Evolutionary conservation across 2,888 invertebrate genomes (phyloP).

Genomic region (Sipha maydis): DNA sequence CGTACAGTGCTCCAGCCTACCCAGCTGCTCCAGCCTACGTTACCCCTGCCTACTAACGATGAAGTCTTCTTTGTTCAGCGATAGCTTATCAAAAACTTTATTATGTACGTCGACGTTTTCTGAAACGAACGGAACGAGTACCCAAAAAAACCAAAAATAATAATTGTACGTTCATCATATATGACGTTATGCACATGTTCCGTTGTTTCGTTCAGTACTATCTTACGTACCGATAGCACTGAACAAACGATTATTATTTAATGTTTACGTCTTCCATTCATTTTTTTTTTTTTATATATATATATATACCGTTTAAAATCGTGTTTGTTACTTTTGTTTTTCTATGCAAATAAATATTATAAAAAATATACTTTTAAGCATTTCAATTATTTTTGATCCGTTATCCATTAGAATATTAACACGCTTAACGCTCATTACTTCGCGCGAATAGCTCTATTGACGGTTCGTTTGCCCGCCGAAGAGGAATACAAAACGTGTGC

Average conservation of each 20-base stretch:
- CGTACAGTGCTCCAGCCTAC: background rate
- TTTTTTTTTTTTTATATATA: conserved; percentile 20
- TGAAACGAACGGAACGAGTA: background rate
- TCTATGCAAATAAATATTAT: conserved; percentile 34
- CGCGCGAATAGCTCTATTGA: background rate
- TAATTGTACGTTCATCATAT: background rate
- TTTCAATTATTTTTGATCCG: background rate
- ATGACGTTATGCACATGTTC: background rate
- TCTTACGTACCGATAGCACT: background rate
- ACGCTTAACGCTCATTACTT: too few relatives aligned
- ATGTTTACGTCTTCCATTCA: conserved; percentile 11
- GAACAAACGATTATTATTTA: conserved; percentile 19
- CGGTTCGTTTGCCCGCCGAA: background rate
- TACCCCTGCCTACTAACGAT: background rate
- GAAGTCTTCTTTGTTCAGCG: too few relatives aligned
- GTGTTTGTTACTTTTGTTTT: conserved; percentile 29
- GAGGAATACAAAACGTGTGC: background rate
- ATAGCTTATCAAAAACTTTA: background rate
- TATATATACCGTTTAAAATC: background rate
- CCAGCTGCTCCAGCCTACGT: conserved; percentile 11
- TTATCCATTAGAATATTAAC: background rate
- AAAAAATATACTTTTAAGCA: background rate
- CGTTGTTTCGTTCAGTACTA: background rate
- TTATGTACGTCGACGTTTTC: background rate
- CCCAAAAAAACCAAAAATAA: too few relatives aligned